These are phyloP conservation scores for Fratercula arctica DNA, from an alignment of 2,797 vertebrate genomes.

Conservation along the genomic window DNA sequence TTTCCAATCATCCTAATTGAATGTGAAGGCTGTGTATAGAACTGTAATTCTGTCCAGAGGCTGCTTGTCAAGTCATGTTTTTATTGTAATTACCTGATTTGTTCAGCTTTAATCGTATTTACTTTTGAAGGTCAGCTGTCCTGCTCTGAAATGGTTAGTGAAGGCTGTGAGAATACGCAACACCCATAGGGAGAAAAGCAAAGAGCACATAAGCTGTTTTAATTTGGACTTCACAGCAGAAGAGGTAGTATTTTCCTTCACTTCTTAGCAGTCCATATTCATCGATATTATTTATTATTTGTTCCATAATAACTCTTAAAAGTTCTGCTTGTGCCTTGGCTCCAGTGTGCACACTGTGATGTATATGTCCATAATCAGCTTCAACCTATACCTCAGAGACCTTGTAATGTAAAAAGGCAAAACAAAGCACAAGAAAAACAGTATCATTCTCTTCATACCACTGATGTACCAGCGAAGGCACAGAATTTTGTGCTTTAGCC, in stretches of 20 bases:
- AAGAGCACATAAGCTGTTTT: neutral
- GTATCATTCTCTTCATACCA: neutral
- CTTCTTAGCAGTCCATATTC: neutral
- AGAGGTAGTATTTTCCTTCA: neutral
- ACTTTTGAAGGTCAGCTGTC: slow-evolving; percentile 81
- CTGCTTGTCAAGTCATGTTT: slow-evolving; percentile 82
- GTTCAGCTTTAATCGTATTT: slow-evolving; percentile 81
- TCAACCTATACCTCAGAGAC: neutral
- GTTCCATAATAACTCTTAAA: neutral
- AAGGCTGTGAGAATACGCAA: slow-evolving; percentile 44
- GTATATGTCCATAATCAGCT: neutral
- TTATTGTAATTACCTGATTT: slow-evolving; percentile 83
- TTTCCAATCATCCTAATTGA: slow-evolving; percentile 68
- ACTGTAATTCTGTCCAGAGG: slow-evolving; percentile 80
- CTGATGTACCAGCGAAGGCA: neutral
- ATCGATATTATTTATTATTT: neutral
- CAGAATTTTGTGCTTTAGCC: neutral
- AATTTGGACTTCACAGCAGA: neutral
- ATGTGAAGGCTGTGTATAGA: slow-evolving; percentile 71
- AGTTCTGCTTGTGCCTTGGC: neutral
- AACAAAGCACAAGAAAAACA: neutral
- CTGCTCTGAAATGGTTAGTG: slow-evolving; percentile 64
- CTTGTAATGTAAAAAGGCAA: neutral
- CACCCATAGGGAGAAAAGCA: slow-evolving; percentile 40
- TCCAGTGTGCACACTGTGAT: neutral